These are phyloP conservation scores for Standfussiana lucernea DNA, from an alignment of 2,888 invertebrate genomes.

Conservation along the genomic window DNA sequence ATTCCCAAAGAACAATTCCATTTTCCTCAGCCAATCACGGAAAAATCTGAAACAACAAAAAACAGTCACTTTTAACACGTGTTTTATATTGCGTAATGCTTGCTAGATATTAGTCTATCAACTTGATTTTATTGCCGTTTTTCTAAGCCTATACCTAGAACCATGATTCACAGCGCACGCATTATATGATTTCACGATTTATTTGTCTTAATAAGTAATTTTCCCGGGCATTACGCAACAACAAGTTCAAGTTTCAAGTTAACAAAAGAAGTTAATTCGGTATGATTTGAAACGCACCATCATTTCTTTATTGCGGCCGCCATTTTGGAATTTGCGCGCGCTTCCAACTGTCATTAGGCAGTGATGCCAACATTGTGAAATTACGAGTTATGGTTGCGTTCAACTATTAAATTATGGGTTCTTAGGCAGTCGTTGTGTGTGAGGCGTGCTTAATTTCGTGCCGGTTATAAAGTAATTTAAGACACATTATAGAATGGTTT, in stretches of 20 bases:
- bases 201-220: constrained; percentile 60
- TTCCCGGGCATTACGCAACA: constrained; percentile 66
- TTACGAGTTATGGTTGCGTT: constrained; percentile 86
- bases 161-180: constrained; percentile 51
- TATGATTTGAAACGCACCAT: constrained; percentile 86
- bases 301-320: constrained; percentile 83
- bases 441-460: constrained; percentile 79
- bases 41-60: constrained; percentile 26
- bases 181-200: constrained; percentile 60
- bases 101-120: constrained; percentile 30
- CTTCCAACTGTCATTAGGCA: constrained; percentile 87
- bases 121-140: constrained; percentile 30
- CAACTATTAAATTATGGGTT: constrained; percentile 87
- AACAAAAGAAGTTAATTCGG: constrained; percentile 82
- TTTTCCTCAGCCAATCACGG: constrained; percentile 23
- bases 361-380: constrained; percentile 88
- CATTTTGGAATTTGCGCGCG: constrained; percentile 87
- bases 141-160: constrained; percentile 29
- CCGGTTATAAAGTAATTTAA: constrained; percentile 83
- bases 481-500: constrained; percentile 70
- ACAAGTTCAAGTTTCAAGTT: constrained; percentile 73
- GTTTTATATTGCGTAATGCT: constrained; percentile 33
- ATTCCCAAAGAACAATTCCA: constrained; percentile 25
- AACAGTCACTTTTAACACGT: constrained; percentile 1
- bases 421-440: constrained; percentile 76